phyloP scores from a whole-genome alignment of 2,797 vertebrate genomes.

The Pampus argenteus region DNA sequence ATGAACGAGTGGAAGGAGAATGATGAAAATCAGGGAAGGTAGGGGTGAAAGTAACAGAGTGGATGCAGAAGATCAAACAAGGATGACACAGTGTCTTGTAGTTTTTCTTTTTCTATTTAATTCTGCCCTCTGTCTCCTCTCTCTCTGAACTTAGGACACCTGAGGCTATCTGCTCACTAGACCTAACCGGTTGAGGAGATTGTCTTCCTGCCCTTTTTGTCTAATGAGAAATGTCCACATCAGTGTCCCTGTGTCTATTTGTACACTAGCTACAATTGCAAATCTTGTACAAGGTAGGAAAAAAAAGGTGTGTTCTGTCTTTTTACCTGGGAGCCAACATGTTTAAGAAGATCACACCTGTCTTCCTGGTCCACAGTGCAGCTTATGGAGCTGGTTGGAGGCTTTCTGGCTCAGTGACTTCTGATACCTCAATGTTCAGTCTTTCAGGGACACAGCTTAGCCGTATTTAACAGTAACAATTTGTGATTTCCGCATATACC shows the following conservation, averaged over 20 bases:
- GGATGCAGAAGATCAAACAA: conserved; percentile 16
- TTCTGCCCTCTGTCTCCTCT: conserved; percentile 18
- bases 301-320: neutral
- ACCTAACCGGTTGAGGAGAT: conserved; percentile 38
- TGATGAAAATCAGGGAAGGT: neutral
- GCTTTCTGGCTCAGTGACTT: neutral
- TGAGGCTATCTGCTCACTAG: conserved; percentile 40
- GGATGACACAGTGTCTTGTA: conserved; percentile 6
- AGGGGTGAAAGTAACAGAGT: neutral
- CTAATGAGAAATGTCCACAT: conserved; percentile 31
- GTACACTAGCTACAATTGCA: conserved; percentile 4
- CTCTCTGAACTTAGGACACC: conserved; percentile 32
- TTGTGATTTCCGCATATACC: neutral
- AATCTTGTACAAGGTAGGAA: neutral
- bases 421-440: conserved; percentile 11
- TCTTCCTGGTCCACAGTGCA: conserved; percentile 18
- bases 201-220: conserved; percentile 36
- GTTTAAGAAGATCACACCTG: neutral
- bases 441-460: conserved; percentile 6
- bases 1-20: neutral
- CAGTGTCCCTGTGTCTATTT: conserved; percentile 1
- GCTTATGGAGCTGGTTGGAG: conserved; percentile 2
- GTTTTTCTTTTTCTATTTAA: conserved; percentile 37
- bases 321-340: neutral
- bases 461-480: neutral